These are phyloP conservation scores for Lepidochrysops patricia DNA, from an alignment of 2,888 invertebrate species.

Conservation along the genomic window DNA sequence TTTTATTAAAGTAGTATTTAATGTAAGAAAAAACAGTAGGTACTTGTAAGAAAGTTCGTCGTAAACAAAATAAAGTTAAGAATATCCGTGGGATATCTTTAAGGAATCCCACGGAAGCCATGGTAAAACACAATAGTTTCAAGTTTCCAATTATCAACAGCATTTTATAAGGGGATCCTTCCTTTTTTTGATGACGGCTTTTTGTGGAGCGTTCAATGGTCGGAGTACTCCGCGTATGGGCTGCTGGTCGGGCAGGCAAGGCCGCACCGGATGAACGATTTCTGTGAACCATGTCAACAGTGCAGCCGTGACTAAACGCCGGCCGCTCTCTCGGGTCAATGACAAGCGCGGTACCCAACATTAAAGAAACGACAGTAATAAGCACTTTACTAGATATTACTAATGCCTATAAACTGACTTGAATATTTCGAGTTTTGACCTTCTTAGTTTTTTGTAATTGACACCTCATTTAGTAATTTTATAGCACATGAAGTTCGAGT, in stretches of 20 bases:
- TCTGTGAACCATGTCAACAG: constrained; percentile 58
- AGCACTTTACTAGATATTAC: background rate
- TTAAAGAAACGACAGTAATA: background rate
- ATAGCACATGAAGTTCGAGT: background rate
- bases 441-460: background rate
- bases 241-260: constrained; percentile 36
- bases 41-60: background rate
- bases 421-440: background rate
- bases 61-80: background rate
- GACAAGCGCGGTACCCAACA: constrained; percentile 26
- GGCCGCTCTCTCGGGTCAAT: constrained; percentile 42
- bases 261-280: constrained; percentile 59
- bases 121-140: constrained; percentile 6
- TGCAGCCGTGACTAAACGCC: constrained; percentile 52
- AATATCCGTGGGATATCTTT: background rate
- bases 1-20: no score
- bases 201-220: background rate
- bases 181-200: constrained; percentile 12
- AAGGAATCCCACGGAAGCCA: constrained; percentile 13
- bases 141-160: constrained; percentile 12
- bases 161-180: constrained; percentile 9
- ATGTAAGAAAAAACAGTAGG: background rate
- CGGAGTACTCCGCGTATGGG: constrained; percentile 1
- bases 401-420: background rate
- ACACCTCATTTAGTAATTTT: background rate